Evolutionary conservation across 2,113 vertebrate species (phyloP).

Genomic region (Mionectes macconnelli): DNA sequence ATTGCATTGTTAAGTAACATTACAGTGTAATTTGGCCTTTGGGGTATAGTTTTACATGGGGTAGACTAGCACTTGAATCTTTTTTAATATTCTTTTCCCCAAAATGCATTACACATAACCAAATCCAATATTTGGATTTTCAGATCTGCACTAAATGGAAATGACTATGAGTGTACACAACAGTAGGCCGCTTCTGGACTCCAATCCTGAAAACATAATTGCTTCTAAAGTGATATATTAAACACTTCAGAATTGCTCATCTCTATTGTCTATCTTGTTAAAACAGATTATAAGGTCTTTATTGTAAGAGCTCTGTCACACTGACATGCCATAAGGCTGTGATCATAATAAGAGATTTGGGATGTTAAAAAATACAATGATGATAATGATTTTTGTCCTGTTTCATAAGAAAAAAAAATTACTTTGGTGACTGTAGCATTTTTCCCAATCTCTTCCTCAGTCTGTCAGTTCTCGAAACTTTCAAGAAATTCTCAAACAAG

Average conservation of each 20-base stretch:
- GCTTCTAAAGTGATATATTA: slow-evolving; percentile 7
- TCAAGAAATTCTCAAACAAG: background rate
- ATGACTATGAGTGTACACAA: background rate
- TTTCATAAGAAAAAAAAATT: background rate
- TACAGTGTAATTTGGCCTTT: slow-evolving; percentile 13
- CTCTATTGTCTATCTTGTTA: background rate
- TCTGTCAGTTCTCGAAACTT: background rate
- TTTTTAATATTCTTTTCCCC: background rate
- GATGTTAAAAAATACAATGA: background rate
- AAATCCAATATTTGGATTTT: slow-evolving; percentile 49
- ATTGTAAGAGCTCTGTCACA: background rate
- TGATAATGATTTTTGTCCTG: background rate
- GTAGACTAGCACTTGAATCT: background rate
- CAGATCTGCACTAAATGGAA: slow-evolving; percentile 14
- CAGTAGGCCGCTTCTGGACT: background rate
- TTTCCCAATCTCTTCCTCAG: background rate
- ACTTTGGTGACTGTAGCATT: background rate
- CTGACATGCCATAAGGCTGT: background rate
- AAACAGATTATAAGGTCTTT: background rate
- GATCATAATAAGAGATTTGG: background rate
- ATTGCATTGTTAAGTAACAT: slow-evolving; percentile 59
- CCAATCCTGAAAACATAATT: background rate
- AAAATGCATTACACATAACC: background rate
- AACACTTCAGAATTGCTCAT: background rate
- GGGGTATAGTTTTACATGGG: slow-evolving; percentile 8